Evolutionary conservation across 2,797 vertebrate genomes (phyloP), one percentile per base, ranked within the genome.

Genomic region (Lindbergichthys nudifrons): DNA sequence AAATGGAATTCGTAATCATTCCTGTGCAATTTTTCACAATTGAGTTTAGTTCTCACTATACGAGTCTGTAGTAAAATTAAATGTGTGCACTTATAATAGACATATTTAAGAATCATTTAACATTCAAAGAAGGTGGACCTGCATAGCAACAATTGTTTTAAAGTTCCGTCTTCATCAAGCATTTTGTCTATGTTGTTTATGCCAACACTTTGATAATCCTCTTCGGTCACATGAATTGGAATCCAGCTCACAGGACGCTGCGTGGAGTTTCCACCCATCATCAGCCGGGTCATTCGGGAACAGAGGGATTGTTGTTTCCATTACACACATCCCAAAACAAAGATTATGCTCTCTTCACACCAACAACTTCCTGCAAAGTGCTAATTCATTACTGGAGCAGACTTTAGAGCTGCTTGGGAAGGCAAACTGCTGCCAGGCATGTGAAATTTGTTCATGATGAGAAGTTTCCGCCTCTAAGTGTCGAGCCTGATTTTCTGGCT

Each of bases 401-500:
- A 57, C 47, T 45, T 65, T 58, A 60, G 47, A 59, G 58, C 32
- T 56, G 47, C 51, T 64, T 57, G 65, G 50, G 50, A 47, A 59
- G 42, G 53, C 71, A 75, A 41, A 79, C 72, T 48, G 54, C 14
- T 13, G 1, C 5, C 53, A 70, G 58, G 23, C 76, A 71, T 85
- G 60, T 70, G 45, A 74, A 86, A 73, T 45, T 15, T 71, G 74
- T 59, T 32, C 47, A 53, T 72, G 75, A 78, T 69, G 45, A 72
- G 54, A 15, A 46, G 68, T 64, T 82, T 30, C 57, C 21, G 47
- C 56, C 48, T 61, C 59, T 39, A 54, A 75, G 63, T 73, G 77
- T 79, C 62, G 60, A 75, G 77, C 77, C 76, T 70, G 66, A 79
- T 86, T 89, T 77, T 85, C 65, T 69, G 53, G 42, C 70, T 53